phyloP scores from a whole-genome alignment of 2,113 vertebrate species.

The Poeciliopsis retropinna region DNA sequence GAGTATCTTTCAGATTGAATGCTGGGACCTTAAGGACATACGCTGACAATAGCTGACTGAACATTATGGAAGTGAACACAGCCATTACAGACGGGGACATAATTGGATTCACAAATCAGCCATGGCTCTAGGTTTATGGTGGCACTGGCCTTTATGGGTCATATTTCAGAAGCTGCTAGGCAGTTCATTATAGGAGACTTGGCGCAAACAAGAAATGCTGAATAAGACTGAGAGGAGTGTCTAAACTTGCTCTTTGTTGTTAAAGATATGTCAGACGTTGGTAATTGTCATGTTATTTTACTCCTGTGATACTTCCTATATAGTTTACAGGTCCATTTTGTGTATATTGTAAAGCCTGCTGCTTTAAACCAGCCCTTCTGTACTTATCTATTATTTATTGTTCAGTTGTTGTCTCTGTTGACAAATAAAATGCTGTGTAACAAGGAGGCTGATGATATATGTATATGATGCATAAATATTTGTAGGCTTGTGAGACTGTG shows the following conservation, averaged over 20 bases:
- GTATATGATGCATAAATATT: neutral
- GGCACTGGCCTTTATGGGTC: constrained; percentile 72
- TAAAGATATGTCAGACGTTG: constrained; percentile 3
- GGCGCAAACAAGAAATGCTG: constrained; percentile 48
- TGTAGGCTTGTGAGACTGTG: constrained; percentile 23
- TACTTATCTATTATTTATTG: constrained; percentile 9
- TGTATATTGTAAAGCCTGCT: neutral
- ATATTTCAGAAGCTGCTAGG: constrained; percentile 72
- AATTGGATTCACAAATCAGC: constrained; percentile 86
- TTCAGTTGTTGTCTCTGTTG: constrained; percentile 15
- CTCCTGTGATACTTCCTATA: constrained; percentile 1
- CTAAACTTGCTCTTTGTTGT: constrained; percentile 13
- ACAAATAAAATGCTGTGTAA: constrained; percentile 35
- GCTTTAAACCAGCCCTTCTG: constrained; percentile 5
- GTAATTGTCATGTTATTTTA: constrained; percentile 7
- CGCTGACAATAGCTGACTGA: constrained; percentile 77
- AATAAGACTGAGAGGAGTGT: constrained; percentile 28
- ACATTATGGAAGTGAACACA: constrained; percentile 77
- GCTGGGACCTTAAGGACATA: constrained; percentile 63
- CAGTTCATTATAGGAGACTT: constrained; percentile 63
- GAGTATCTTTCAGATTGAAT: constrained; percentile 27
- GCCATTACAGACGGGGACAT: constrained; percentile 77
- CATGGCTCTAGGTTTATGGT: constrained; percentile 75
- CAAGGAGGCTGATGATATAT: constrained; percentile 14
- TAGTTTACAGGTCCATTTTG: neutral